phyloP scores from a whole-genome alignment of 1,140 invertebrate species.

The Chrysomallon squamiferum region DNA sequence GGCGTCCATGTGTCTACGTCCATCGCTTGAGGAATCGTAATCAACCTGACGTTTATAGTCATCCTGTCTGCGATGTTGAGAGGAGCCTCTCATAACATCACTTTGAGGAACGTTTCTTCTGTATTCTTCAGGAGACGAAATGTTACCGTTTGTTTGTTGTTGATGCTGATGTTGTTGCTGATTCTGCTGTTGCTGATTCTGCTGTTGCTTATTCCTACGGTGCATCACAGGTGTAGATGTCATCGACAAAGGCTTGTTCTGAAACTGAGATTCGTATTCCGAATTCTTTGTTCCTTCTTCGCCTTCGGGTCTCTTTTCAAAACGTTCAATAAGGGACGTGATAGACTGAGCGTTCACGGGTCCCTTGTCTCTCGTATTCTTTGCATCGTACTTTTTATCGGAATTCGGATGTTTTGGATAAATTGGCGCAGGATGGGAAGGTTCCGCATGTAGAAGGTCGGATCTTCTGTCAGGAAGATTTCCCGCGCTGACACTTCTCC shows the following conservation, averaged over 20 bases:
- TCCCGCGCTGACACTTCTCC: neutral
- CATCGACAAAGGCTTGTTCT: constrained; percentile 36
- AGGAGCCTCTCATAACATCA: no score
- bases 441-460: neutral
- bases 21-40: no score
- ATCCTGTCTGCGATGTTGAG: neutral
- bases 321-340: constrained; percentile 38
- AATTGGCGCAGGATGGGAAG: neutral
- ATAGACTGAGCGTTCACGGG: constrained; percentile 13
- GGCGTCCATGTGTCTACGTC: no score
- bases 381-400: neutral
- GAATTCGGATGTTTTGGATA: neutral
- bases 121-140: neutral
- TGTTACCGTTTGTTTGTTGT: neutral
- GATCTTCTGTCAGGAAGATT: neutral
- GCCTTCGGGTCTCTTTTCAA: constrained; percentile 34
- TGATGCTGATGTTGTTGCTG: neutral
- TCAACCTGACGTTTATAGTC: neutral
- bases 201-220: constrained; percentile 13
- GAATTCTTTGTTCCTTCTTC: neutral
- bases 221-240: constrained; percentile 43
- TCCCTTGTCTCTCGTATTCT: neutral
- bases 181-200: neutral
- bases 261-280: constrained; percentile 6
- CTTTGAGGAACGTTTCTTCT: neutral